A percentile compares a stretch with the other conserved stretches of the same genome.
Conservation (phyloP, 1,140 invertebrate genomes). For the Rhizoglyphus robini region DNA sequence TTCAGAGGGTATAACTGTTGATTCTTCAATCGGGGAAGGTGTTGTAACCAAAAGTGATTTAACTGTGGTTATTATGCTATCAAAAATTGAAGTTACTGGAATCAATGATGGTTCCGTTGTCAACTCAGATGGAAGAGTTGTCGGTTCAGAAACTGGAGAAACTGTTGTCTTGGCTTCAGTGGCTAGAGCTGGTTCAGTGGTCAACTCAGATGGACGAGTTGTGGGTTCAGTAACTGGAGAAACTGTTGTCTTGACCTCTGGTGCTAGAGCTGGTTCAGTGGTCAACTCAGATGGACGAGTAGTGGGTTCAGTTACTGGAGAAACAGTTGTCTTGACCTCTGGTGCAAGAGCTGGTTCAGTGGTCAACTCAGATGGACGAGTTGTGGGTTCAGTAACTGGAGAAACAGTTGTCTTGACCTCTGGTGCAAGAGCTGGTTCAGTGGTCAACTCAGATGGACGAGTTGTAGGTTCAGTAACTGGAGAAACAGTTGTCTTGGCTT, state of each 20-base stretch:
- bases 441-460: neutral
- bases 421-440: neutral
- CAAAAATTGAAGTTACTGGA: neutral
- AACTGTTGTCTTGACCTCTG: neutral
- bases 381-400: neutral
- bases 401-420: neutral
- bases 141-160: neutral
- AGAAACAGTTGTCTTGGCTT: slow-evolving; percentile 7
- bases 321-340: neutral
- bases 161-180: neutral
- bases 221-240: neutral
- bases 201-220: neutral
- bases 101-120: too few species aligned
- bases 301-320: neutral
- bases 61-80: neutral
- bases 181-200: neutral
- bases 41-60: neutral
- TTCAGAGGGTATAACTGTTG: neutral
- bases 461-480: neutral
- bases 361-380: too few species aligned
- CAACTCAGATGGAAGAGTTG: neutral
- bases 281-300: too few species aligned
- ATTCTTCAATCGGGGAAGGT: neutral
- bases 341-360: too few species aligned
- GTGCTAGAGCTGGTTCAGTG: too few species aligned